Evolutionary conservation across 2,113 vertebrate species (phyloP), one percentile per base, ranked within the genome.

Genomic region (Cairina moschata): DNA sequence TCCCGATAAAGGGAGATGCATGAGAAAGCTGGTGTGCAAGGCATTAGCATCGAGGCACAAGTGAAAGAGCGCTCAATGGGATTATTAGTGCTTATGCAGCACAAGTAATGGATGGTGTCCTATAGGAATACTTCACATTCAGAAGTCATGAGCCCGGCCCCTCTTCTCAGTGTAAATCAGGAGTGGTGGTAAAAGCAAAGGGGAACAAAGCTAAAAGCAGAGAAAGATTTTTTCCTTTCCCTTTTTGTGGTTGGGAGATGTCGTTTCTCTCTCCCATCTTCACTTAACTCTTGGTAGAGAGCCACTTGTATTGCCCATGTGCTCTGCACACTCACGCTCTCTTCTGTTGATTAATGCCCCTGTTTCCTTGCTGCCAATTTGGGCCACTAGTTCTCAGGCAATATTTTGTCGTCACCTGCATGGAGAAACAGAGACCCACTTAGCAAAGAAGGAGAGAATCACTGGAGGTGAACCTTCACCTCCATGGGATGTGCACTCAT

Each of bases 41-140:
- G 76, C 83, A 96, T 96, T 96, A 95, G 76, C 90, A 88, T 81
- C 60, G 38, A 65, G 83, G 73, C 79, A 83, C 91, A 88, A 94
- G 83, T 56, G 90, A 90, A 90, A 86, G 72, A 86, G 75, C 0
- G 3, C 65, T 94, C 93, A 81, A 4, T 25, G 52, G 93, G 79
- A 94, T 95, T 91, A 90, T 93, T 80, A 74, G 75, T 83, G 91
- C 82, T 94, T 74, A 83, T 15, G 2, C 78, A 90, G 87, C 85
- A 74, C 78, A 38, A 78, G 68, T 36, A 95, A 95, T 91, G 82
- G 87, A 88, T 78, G 88, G n/a, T 55, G 72, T 93, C 85, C 85
- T 95, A 1, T 3, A 88, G 85, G 90, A 88, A 94, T 86, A 75
- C 12, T 90, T 90, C 5, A 54, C 52, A 52, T 88, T 52, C 83